phyloP scores from a whole-genome alignment of 2,888 invertebrate genomes.

The Xanthorhoe spadicearia region DNA sequence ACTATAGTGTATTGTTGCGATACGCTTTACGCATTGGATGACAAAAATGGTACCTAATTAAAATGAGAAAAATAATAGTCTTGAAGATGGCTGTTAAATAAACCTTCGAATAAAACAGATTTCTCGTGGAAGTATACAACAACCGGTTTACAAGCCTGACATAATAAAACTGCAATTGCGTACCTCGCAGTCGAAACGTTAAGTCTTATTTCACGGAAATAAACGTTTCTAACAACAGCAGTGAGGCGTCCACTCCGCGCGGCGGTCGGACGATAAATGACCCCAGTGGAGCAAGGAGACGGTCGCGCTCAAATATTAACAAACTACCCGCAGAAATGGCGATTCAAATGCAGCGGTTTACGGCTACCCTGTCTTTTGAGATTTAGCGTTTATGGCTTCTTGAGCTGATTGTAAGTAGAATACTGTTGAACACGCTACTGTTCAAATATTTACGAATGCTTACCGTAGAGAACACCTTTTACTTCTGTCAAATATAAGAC shows the following conservation, averaged over 20 bases:
- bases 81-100: slow-evolving; percentile 3
- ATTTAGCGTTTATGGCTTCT: slow-evolving; percentile 47
- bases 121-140: slow-evolving; percentile 11
- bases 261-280: slow-evolving; percentile 68
- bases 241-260: slow-evolving; percentile 62
- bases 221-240: slow-evolving; percentile 57
- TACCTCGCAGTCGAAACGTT: slow-evolving; percentile 41
- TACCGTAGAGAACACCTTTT: slow-evolving; percentile 18
- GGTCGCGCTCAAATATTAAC: slow-evolving; percentile 77
- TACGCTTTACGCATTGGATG: not conserved
- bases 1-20: too few species aligned
- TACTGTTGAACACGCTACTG: slow-evolving; percentile 31
- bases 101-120: not conserved
- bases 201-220: slow-evolving; percentile 51
- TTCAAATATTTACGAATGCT: slow-evolving; percentile 25
- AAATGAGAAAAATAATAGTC: not conserved
- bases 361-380: slow-evolving; percentile 51
- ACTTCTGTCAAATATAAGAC: slow-evolving; percentile 11
- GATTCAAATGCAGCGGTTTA: slow-evolving; percentile 69
- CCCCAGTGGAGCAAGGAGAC: slow-evolving; percentile 61
- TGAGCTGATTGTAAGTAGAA: slow-evolving; percentile 45
- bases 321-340: slow-evolving; percentile 71
- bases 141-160: slow-evolving; percentile 24
- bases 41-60: not conserved
- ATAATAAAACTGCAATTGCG: slow-evolving; percentile 36